Evolutionary conservation across 2,113 vertebrate species (phyloP).

Genomic region (Eolophus roseicapilla): DNA sequence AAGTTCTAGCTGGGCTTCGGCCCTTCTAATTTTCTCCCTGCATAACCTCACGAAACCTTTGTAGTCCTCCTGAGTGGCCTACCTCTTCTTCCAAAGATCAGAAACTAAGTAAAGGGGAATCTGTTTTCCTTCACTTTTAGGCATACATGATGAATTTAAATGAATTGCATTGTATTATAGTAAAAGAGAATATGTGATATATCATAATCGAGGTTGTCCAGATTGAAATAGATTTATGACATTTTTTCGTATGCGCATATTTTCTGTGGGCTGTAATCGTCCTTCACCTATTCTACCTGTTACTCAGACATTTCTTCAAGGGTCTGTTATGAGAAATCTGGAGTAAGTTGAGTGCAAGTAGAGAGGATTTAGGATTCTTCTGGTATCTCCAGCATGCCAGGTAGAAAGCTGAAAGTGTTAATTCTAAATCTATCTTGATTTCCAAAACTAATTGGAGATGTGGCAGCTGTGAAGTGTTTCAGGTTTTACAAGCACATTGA

Average conservation of each 20-base stretch:
- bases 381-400: not conserved
- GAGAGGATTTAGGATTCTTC: not conserved
- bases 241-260: not conserved
- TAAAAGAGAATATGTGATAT: not conserved
- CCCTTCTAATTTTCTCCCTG: not conserved
- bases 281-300: not conserved
- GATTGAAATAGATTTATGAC: not conserved
- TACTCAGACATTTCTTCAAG: not conserved
- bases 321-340: not conserved
- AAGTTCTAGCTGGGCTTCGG: not conserved
- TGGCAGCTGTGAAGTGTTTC: not conserved
- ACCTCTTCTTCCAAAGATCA: not conserved
- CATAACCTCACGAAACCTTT: not conserved
- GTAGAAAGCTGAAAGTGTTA: not conserved
- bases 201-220: not conserved
- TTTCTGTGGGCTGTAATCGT: not conserved
- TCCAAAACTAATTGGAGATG: not conserved
- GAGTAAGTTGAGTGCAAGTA: not conserved
- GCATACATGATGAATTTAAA: not conserved
- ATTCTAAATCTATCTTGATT: not conserved
- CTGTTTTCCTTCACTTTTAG: not conserved
- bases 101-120: not conserved
- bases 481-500: not conserved
- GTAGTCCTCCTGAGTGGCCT: not conserved
- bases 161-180: not conserved